Base-by-base conservation (phyloP, 1,140 invertebrate genomes). In the Calycopis cecrops region DNA sequence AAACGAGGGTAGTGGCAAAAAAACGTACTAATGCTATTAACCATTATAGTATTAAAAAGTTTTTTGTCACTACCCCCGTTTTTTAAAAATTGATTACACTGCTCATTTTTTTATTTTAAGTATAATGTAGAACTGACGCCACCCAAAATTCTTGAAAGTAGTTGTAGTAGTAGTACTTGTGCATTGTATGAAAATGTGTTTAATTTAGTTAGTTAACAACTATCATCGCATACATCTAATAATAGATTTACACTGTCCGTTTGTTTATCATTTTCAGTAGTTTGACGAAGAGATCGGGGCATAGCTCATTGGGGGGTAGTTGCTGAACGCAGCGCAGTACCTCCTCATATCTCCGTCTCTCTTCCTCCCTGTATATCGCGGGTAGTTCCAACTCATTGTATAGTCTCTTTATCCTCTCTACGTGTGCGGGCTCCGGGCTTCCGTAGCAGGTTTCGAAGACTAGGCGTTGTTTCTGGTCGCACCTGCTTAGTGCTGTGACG, bases 361-460 rank as follows among this genome's bases (percentile, higher is more conserved):
- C 81, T 21, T 74, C 62, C 37, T 61, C 34, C 14, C 52, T 40
- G 12, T 81, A 85, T 9, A 71, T 4, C 14, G 69, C 33, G 1
- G 71, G 90, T 14, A 98, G 63, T 42, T 92, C 89, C 3, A 98
- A 73, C 61, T 96, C 92, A 55, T 92, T 90, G 69, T 95, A 98
- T 0, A 98, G 76, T 18, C 91, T 74, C 79, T 94, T 96, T 0
- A 98, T 92, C 33, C 85, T 85, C 35, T 88, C 83, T 9, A 96
- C 89, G 65, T 94, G 92, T 28, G 90, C 88, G 1, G 88, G 83
- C 67, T 97, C 90, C 9, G 90, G 63, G 10, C 77, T 79, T 0
- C 93, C 95, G 75, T 96, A 97, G 74, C 92, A 92, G 42, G 92
- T 89, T 87, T 92, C 81, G 63, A 97, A 88, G 35, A 93, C 80